Conservation (phyloP, 2,797 vertebrate genomes). For the Crocidura indochinensis region DNA sequence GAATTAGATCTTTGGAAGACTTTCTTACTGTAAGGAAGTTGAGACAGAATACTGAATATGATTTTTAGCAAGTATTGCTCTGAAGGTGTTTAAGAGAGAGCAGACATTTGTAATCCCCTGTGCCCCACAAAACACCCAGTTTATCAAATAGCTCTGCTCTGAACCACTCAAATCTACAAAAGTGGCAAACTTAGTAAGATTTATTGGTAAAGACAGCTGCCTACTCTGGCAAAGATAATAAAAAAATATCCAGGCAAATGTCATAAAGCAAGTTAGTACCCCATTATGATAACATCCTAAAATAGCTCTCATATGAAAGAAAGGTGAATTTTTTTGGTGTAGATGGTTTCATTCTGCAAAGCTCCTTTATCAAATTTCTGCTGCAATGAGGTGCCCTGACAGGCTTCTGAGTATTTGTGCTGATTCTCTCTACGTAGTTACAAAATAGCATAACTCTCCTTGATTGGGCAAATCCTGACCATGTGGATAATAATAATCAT, state of each 20-base stretch:
- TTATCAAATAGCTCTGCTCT: constrained; percentile 68
- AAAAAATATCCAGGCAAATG: constrained; percentile 71
- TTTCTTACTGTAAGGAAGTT: constrained; percentile 33
- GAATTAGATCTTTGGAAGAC: constrained; percentile 35
- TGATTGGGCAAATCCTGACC: background rate
- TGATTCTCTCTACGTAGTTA: background rate
- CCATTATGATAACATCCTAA: constrained; percentile 72
- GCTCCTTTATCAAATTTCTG: constrained; percentile 31
- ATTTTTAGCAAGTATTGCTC: constrained; percentile 28
- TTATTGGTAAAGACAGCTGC: constrained; percentile 81
- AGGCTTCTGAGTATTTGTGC: background rate
- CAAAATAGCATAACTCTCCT: constrained; percentile 2
- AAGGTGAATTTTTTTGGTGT: constrained; percentile 38
- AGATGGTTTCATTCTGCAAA: constrained; percentile 43
- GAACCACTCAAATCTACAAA: constrained; percentile 71
- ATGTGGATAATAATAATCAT: background rate
- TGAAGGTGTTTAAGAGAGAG: constrained; percentile 56
- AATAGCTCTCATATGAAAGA: constrained; percentile 61
- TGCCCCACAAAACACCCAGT: constrained; percentile 7
- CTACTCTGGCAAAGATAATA: constrained; percentile 68
- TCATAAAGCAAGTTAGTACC: constrained; percentile 78
- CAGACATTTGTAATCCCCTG: constrained; percentile 10
- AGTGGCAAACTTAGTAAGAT: constrained; percentile 78
- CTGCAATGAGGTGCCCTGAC: background rate
- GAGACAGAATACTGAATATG: constrained; percentile 45